Conservation (phyloP, 2,888 invertebrate genomes). For the Catocala nupta region DNA sequence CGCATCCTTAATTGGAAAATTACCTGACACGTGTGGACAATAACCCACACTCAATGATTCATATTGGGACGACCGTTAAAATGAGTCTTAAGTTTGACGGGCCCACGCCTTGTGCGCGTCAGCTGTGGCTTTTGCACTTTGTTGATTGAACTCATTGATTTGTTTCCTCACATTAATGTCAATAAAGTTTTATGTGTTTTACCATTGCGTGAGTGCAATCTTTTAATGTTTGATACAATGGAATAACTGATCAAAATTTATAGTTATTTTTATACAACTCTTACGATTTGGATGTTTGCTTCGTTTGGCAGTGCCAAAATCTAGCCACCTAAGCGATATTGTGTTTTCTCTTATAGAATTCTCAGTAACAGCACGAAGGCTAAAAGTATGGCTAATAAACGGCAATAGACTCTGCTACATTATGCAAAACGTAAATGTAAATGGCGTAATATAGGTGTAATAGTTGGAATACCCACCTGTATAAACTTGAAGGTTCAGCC, state of each 20-base stretch:
- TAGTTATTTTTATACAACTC: too few relatives aligned
- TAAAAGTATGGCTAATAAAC: too few relatives aligned
- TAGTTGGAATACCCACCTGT: too few relatives aligned
- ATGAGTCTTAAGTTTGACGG: slow-evolving; percentile 50
- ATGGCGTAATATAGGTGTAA: too few relatives aligned
- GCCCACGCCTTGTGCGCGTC: slow-evolving; percentile 68
- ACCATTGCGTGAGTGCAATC: neutral
- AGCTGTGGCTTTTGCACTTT: slow-evolving; percentile 27
- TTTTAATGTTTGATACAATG: neutral
- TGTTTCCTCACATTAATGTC: slow-evolving; percentile 10
- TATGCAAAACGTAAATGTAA: too few relatives aligned
- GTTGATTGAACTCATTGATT: slow-evolving; percentile 27
- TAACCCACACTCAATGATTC: slow-evolving; percentile 57
- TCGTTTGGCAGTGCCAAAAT: too few relatives aligned
- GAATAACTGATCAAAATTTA: neutral
- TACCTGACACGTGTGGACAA: slow-evolving; percentile 39
- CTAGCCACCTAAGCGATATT: too few relatives aligned
- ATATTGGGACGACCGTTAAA: slow-evolving; percentile 48
- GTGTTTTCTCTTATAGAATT: too few relatives aligned
- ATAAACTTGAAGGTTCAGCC: too few relatives aligned
- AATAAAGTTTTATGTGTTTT: neutral
- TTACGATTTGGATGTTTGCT: too few relatives aligned
- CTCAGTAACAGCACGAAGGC: too few relatives aligned
- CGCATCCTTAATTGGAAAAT: slow-evolving; percentile 27
- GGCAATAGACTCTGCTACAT: too few relatives aligned